Evolutionary conservation across 2,113 vertebrate genomes (phyloP).

Genomic region (Ginglymostoma cirratum): DNA sequence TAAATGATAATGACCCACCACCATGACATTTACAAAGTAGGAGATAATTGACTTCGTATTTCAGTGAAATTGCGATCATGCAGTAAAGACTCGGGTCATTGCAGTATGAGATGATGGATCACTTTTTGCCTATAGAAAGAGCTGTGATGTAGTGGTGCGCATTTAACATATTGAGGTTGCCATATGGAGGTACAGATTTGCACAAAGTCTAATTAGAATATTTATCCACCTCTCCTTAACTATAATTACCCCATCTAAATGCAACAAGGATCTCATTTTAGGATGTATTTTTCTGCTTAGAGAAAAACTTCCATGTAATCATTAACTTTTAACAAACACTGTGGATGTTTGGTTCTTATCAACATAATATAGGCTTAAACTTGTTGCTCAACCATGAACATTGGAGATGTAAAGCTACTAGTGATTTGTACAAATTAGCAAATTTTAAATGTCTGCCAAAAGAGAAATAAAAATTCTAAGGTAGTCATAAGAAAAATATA

Average conservation of each 20-base stretch:
- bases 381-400: background rate
- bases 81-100: conserved; percentile 29
- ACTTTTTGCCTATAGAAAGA: background rate
- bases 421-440: background rate
- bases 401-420: background rate
- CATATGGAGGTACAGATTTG: conserved; percentile 34
- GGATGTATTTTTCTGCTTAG: background rate
- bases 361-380: background rate
- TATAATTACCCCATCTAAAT: conserved; percentile 22
- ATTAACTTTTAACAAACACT: background rate
- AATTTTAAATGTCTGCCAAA: background rate
- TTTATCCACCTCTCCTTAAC: conserved; percentile 8
- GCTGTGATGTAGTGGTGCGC: background rate
- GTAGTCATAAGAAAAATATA: background rate
- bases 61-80: conserved; percentile 20
- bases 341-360: background rate
- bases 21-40: conserved; percentile 24
- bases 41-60: conserved; percentile 34
- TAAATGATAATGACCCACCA: conserved; percentile 27
- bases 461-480: background rate
- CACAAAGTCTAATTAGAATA: conserved; percentile 28
- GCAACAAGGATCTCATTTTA: conserved; percentile 21
- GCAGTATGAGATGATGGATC: conserved; percentile 19
- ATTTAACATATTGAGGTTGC: conserved; percentile 31
- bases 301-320: conserved; percentile 8